A percentile compares a stretch with the other conserved stretches of the same genome.
Evolutionary conservation across 1,140 invertebrate species (phyloP).

Genomic region (Caenorhabditis briggsae): DNA sequence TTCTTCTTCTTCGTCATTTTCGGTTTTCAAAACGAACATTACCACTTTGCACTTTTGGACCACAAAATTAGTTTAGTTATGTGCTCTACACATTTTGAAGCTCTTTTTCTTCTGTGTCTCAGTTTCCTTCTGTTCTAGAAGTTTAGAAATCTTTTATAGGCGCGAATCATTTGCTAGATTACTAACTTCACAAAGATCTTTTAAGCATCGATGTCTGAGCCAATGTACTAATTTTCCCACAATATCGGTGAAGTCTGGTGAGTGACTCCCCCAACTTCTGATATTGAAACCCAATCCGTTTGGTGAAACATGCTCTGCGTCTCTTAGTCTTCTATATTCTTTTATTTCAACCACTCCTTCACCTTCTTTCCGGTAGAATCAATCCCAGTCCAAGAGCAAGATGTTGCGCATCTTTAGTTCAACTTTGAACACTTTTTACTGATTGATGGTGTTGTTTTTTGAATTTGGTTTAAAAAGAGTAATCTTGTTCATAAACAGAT

Average conservation of each 20-base stretch:
- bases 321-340: constrained; percentile 28
- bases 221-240: constrained; percentile 33
- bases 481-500: too few species aligned
- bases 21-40: constrained; percentile 25
- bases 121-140: too few species aligned
- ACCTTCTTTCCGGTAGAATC: constrained; percentile 50
- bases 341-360: constrained; percentile 20
- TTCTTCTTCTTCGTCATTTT: neutral
- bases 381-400: neutral
- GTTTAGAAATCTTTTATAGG: too few species aligned
- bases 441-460: too few species aligned
- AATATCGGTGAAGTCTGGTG: constrained; percentile 34
- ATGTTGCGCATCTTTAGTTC: constrained; percentile 36
- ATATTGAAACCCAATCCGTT: constrained; percentile 53
- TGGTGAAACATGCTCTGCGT: constrained; percentile 34
- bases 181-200: too few species aligned
- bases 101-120: neutral
- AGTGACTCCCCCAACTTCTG: constrained; percentile 46
- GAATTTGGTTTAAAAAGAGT: too few species aligned
- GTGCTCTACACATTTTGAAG: neutral
- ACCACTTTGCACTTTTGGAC: constrained; percentile 43
- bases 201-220: constrained; percentile 13
- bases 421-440: neutral
- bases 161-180: too few species aligned
- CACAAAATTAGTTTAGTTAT: constrained; percentile 14